A percentile compares a stretch with the other conserved stretches of the same genome.
These are phyloP conservation scores for Cichladusa arquata DNA, from an alignment of 2,113 vertebrate species.

Conservation along the genomic window DNA sequence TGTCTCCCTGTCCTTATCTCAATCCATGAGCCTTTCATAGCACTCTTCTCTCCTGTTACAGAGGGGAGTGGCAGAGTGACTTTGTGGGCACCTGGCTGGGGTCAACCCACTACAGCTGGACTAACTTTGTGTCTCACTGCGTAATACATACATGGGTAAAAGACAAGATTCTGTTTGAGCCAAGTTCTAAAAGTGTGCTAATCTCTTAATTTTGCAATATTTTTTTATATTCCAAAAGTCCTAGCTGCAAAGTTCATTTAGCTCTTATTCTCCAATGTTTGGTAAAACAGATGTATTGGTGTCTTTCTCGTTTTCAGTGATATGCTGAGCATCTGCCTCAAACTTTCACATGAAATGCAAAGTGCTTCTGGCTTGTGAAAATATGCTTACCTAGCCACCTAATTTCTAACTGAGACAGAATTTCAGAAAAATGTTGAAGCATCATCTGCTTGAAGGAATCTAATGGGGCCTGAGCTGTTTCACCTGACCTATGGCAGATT, in stretches of 20 bases:
- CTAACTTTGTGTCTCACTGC: neutral
- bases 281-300: neutral
- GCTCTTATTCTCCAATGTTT: neutral
- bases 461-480: neutral
- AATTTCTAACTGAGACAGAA: neutral
- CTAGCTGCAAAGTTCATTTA: neutral
- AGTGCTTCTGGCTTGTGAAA: neutral
- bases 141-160: neutral
- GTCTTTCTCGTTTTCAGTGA: neutral
- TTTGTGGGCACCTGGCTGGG: neutral
- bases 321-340: neutral
- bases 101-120: neutral
- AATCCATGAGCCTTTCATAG: fast-evolving
- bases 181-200: neutral
- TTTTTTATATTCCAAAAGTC: neutral
- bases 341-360: neutral
- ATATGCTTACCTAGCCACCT: neutral
- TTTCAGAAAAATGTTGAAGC: neutral
- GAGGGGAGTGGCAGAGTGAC: neutral
- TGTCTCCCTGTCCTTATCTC: neutral
- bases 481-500: neutral
- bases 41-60: neutral
- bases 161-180: neutral
- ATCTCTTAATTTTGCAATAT: neutral
- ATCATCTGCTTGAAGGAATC: neutral